Evolutionary conservation across 2,797 vertebrate species (phyloP).

Genomic region (Mormyrops boulengeri): DNA sequence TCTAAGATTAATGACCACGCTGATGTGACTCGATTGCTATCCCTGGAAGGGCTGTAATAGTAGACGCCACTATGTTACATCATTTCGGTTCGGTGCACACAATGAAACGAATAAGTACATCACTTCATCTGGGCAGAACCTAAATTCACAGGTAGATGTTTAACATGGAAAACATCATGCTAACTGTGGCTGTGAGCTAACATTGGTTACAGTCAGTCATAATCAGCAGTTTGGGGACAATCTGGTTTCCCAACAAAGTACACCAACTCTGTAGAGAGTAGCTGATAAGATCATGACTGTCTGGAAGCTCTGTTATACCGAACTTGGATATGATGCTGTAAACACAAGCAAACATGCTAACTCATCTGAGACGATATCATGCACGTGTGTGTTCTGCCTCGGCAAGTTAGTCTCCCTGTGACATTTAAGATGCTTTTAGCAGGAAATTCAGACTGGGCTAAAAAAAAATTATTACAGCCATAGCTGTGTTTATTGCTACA

Average conservation of each 20-base stretch:
- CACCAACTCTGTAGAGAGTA: neutral
- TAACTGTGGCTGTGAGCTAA: neutral
- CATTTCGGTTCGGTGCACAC: neutral
- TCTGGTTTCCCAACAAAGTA: neutral
- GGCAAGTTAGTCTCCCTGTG: neutral
- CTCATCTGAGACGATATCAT: neutral
- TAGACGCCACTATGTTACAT: neutral
- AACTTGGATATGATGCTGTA: neutral
- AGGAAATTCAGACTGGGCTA: neutral
- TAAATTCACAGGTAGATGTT: neutral
- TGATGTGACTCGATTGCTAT: neutral
- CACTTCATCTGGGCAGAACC: neutral
- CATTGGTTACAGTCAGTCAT: neutral
- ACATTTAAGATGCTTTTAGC: neutral
- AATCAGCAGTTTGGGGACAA: neutral
- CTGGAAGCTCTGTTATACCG: neutral
- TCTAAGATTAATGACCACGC: neutral
- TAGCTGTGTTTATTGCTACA: neutral
- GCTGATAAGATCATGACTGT: neutral
- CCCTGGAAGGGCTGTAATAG: neutral
- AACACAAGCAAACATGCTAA: neutral
- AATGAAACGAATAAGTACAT: neutral
- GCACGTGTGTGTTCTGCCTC: neutral
- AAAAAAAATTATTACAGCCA: neutral
- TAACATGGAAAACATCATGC: neutral